Conservation (phyloP, 2,797 vertebrate species). For the Platyrinchus mystaceus region DNA sequence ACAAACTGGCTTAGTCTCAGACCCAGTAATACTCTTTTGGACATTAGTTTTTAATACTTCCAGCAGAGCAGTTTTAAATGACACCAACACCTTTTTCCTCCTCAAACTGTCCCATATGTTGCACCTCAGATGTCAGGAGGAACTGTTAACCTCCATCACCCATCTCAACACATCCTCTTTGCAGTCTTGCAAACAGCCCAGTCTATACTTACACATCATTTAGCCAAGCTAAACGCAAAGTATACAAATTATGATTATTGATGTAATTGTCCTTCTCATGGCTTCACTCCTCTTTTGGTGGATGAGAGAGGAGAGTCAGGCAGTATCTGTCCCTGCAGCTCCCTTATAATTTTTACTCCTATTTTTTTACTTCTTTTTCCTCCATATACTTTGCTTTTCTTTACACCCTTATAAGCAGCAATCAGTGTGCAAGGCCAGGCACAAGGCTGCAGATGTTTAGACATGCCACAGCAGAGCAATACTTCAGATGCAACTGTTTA, state of each 20-base stretch:
- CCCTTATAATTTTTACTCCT: not conserved
- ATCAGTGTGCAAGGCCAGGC: not conserved
- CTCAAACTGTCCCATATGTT: not conserved
- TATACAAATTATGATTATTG: not conserved
- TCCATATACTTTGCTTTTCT: not conserved
- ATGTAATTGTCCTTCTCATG: not conserved
- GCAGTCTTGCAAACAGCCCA: not conserved
- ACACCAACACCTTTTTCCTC: not conserved
- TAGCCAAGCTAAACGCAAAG: not conserved
- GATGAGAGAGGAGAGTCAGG: not conserved
- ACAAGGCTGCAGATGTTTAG: not conserved
- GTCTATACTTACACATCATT: not conserved
- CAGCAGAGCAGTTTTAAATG: not conserved
- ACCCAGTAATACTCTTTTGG: not conserved
- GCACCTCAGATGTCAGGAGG: not conserved
- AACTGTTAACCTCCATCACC: not conserved
- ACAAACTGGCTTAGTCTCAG: not conserved
- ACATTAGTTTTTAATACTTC: not conserved
- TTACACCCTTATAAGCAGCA: not conserved
- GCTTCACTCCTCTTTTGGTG: not conserved
- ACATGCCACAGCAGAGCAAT: not conserved
- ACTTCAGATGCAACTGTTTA: not conserved
- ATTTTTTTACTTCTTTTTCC: not conserved
- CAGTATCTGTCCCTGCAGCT: not conserved
- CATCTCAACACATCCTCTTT: not conserved